phyloP scores from a whole-genome alignment of 2,113 vertebrate species.

The Cariama cristata region DNA sequence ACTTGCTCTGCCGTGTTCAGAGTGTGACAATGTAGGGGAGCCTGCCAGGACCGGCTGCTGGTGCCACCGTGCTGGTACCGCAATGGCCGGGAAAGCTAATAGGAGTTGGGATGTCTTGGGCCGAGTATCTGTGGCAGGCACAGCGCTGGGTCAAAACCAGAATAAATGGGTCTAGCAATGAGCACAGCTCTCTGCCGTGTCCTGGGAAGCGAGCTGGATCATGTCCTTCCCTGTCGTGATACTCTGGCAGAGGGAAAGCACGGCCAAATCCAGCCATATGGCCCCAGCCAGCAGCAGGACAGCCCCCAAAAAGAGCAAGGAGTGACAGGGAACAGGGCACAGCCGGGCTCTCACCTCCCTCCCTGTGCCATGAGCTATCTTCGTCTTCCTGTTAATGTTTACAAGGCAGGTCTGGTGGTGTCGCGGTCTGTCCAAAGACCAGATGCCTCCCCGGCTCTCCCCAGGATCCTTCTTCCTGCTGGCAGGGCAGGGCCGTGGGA shows the following conservation, averaged over 20 bases:
- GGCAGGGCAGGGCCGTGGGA: not conserved
- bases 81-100: not conserved
- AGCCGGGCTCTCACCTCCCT: not conserved
- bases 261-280: not conserved
- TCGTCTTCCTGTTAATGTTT: slow-evolving; percentile 63
- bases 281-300: not conserved
- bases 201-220: not conserved
- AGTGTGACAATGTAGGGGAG: slow-evolving; percentile 20
- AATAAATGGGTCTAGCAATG: not conserved
- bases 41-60: slow-evolving; percentile 12
- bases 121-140: not conserved
- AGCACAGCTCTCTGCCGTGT: not conserved
- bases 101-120: not conserved
- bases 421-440: slow-evolving; percentile 24
- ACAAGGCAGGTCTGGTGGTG: not conserved
- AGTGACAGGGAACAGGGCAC: rapidly evolving
- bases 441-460: not conserved
- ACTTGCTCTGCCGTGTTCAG: not conserved
- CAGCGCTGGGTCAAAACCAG: not conserved
- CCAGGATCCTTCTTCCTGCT: not conserved
- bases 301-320: not conserved
- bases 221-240: rapidly evolving
- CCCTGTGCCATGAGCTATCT: rapidly evolving
- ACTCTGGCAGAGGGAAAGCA: not conserved
- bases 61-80: not conserved